Base-by-base conservation (phyloP, 2,113 vertebrate genomes). In the Heterotis niloticus region DNA sequence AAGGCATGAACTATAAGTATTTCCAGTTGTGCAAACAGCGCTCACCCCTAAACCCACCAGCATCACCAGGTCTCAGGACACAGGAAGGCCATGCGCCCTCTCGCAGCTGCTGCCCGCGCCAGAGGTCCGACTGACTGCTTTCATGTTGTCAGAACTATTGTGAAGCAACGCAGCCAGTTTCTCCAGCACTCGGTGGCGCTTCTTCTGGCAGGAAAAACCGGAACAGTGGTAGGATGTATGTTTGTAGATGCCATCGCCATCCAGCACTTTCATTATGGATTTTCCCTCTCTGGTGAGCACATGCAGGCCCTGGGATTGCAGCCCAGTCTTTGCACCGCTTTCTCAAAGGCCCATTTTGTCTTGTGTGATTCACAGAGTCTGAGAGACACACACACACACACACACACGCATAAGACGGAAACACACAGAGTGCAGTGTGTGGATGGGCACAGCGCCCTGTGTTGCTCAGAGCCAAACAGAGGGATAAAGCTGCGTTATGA, bases 301-400 rank as follows among this genome's bases (percentile, higher is more conserved):
- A 13, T 20, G 17, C 10, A 5, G 54, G 76, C 64, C 34, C 51
- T 4, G 57, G 76, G 65, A 78, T 17, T 64, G 28, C 0, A 23
- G 76, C 76, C 76, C 65, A 51, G 23, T 57, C 68, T n/a, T 69
- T 24, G 1, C 9, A 23, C 64, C 51, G 44, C 64, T 67, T 16
- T 5, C n/a, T 75, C 72, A 74, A 66, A 20, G 51, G 52, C 52
- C 14, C 28, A 54, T 23, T 68, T 14, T 78, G 51, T 78, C 52
- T 24, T 24, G 29, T 1, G 52, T 78, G 76, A 78, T 52, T 77
- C 64, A 76, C 60, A 18, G 28, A 12, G 75, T 16, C 56, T 76
- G 29, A 17, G 51, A 24, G 20, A 4, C 11, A 1, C 60, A 17
- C 71, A 24, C 51, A 4, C 11, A 1, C 14, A 57, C n/a, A 64